Evolutionary conservation across 2,113 vertebrate genomes (phyloP), one percentile per base, ranked within the genome.

Genomic region (Heliornis fulica): DNA sequence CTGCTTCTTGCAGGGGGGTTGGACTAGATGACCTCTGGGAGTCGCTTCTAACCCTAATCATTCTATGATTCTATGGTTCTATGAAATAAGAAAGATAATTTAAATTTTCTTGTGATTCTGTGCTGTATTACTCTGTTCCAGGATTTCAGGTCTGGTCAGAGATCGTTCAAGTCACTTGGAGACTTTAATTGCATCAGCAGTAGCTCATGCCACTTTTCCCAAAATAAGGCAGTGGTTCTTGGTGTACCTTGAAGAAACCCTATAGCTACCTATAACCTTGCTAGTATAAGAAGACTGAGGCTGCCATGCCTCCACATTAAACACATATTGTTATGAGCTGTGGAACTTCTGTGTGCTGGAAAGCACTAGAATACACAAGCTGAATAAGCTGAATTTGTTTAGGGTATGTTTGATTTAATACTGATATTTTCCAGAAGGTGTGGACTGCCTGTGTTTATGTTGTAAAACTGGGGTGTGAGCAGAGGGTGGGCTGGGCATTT

Each of bases 381-480:
- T n/a, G 8, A n/a, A 8, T 86, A 59, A 83, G 53, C 31, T 18
- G 25, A 60, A 7, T 77, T 92, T 7, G 9, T 69, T 69, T 69
- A 57, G 34, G 43, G 41, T n/a, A 6, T 2, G 2, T 65, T 81
- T 2, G 9, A 71, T 14, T 86, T 83, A 54, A 26, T 38, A 18
- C 5, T 82, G 3, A 0, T 10, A 3, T 86, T 86, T 90, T 77
- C 8, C 28, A 43, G 36, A 61, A 36, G 16, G 7, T 1, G 1
- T 0, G 1, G 21, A 20, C 29, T 29, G 50, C 21, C 40, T 6
- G 2, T 11, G 26, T 64, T 29, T 26, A 1, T 72, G 43, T 23
- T 79, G 36, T 36, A 46, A 40, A 56, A 29, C 50, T 72, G 45
- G 5, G 15, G 6, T 56, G 21, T 56, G 48, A 16, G 22, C 32